These are phyloP conservation scores for Potamarius usumacintae DNA, from an alignment of 2,113 vertebrate genomes.

Conservation along the genomic window DNA sequence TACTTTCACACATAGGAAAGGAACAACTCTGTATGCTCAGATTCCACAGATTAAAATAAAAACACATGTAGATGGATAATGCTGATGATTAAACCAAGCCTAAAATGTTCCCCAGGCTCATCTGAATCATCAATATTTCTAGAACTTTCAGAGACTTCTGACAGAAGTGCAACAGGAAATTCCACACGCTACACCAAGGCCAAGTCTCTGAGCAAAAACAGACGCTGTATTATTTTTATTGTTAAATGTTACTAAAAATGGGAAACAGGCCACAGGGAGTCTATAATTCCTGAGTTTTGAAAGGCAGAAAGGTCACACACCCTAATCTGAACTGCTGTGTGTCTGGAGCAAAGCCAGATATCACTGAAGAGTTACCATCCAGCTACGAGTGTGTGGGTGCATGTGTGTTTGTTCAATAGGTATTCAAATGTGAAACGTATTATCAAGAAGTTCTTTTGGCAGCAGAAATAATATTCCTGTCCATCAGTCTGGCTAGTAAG, in stretches of 20 bases:
- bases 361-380: background rate
- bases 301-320: background rate
- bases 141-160: background rate
- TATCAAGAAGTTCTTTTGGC: background rate
- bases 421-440: background rate
- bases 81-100: background rate
- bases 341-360: background rate
- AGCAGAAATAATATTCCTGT: background rate
- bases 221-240: conserved; percentile 23
- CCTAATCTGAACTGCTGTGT: background rate
- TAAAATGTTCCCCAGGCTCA: background rate
- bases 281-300: background rate
- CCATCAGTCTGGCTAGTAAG: background rate
- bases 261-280: background rate
- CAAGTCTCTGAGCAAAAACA: conserved; percentile 34
- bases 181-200: conserved; percentile 12
- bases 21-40: background rate
- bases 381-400: background rate
- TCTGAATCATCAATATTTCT: background rate
- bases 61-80: too few species aligned
- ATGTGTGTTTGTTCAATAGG: background rate
- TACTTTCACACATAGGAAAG: background rate
- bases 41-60: background rate
- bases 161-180: conserved; percentile 29
- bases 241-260: conserved; percentile 13